Base-by-base conservation (phyloP, 2,888 invertebrate species). In the Cyrtodaria siliqua region DNA sequence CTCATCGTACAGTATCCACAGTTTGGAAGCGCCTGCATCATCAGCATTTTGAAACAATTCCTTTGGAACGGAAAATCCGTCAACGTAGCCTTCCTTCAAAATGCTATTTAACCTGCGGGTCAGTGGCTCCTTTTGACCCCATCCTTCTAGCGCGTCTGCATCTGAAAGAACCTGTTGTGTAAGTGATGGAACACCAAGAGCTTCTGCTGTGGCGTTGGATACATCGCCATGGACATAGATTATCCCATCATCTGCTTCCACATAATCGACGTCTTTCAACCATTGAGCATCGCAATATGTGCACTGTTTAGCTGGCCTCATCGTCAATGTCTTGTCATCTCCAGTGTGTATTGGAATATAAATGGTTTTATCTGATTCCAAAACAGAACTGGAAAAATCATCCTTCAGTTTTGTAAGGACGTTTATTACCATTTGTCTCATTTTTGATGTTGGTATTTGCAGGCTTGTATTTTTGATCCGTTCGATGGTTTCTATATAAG, bases 11-110 rank as follows among this genome's bases (percentile, higher is more conserved):
- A 91, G 69, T 40, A 89, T 83, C 49, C 76, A 78, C 0, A 87
- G 79, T 55, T 81, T 80, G 2, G 70, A 79, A 4, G 89, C 89
- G 4, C 84, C 86, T 8, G 89, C 90, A 77, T 89, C 90, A 74
- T 90, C 90, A 18, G 89, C 88, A 80, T 90, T 89, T 72, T 90
- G 90, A 40, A 90, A 72, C 12, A 90, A 60, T 77, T 90, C 90
- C 44, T 90, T 90, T 16, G 87, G 85, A 27, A 90, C 79, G 16
- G 88, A 79, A 26, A 89, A 78, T 8, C 90, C 90, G 79, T 89
- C 90, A 24, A 77, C 82, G 73, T 90, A 90, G 2, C 61, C 66
- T 26, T 89, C 84, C 38, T 78, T 57, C 3, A 90, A 73, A 2
- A 89, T 71, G 16, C 70, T 76, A 20, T 80, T 80, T 9, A 90